A percentile compares a stretch with the other conserved stretches of the same genome.
Conservation (phyloP, 2,113 vertebrate species). For the Cyphomyrus discorhynchus region DNA sequence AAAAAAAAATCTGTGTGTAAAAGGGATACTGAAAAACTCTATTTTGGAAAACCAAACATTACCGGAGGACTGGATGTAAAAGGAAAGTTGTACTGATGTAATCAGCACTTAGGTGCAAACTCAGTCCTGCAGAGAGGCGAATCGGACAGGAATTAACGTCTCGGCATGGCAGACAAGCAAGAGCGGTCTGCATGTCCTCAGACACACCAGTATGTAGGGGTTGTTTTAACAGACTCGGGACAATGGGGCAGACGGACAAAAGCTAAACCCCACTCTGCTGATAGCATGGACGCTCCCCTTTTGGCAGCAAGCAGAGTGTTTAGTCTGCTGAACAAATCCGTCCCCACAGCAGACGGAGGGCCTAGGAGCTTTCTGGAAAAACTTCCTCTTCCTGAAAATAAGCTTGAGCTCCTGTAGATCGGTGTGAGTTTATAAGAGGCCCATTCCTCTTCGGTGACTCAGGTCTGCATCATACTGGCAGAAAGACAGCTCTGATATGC, state of each 20-base stretch:
- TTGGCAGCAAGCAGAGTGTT: neutral
- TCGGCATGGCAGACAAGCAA: neutral
- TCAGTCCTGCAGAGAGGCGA: neutral
- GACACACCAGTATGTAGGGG: neutral
- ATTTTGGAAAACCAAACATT: neutral
- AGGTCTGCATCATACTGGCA: neutral
- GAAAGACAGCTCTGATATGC: neutral
- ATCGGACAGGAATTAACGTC: neutral
- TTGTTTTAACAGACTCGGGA: neutral
- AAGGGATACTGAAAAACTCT: neutral
- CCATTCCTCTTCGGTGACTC: neutral
- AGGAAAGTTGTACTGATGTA: neutral
- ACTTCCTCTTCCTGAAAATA: neutral
- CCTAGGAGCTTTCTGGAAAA: neutral
- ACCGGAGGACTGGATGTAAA: neutral
- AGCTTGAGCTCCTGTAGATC: neutral
- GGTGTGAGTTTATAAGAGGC: neutral
- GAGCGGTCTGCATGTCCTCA: no score
- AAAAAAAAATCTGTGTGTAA: constrained; percentile 28
- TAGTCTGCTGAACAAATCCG: neutral
- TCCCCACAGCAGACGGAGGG: neutral
- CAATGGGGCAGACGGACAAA: neutral
- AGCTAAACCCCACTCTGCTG: neutral
- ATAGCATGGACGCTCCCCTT: neutral
- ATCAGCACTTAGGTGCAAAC: neutral